phyloP scores from a whole-genome alignment of 1,140 invertebrate genomes.

The Drosophila bocki region DNA sequence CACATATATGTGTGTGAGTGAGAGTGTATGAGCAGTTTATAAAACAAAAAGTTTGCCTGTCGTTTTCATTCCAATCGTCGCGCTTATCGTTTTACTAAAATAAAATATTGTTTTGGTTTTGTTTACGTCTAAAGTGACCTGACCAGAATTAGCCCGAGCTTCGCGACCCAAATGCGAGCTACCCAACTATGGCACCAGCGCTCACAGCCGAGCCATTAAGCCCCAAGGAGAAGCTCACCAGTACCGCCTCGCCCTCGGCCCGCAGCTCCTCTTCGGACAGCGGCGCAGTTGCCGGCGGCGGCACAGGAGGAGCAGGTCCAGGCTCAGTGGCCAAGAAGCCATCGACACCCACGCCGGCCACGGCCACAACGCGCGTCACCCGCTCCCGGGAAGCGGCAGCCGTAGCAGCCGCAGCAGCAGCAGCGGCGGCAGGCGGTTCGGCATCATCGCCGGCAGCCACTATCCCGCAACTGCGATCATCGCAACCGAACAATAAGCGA shows the following conservation, averaged over 20 bases:
- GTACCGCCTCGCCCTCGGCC: slow-evolving; percentile 67
- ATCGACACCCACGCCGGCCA: slow-evolving; percentile 39
- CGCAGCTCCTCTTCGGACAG: slow-evolving; percentile 50
- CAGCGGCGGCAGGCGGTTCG: slow-evolving; percentile 40
- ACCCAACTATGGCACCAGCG: slow-evolving; percentile 87
- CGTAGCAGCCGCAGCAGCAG: slow-evolving; percentile 16
- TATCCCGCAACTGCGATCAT: slow-evolving; percentile 4
- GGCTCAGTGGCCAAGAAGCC: slow-evolving; percentile 49
- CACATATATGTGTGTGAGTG: background rate
- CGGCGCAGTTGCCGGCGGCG: slow-evolving; percentile 19
- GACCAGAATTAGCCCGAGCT: slow-evolving; percentile 25
- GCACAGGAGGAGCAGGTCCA: slow-evolving; percentile 1
- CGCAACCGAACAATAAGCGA: slow-evolving; percentile 23
- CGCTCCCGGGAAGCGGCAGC: slow-evolving; percentile 59
- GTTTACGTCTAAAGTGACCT: slow-evolving; percentile 22
- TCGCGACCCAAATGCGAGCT: slow-evolving; percentile 18
- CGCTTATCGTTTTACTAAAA: slow-evolving; percentile 10
- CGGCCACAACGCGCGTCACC: slow-evolving; percentile 68
- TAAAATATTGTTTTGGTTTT: slow-evolving; percentile 24
- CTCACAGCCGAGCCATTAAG: slow-evolving; percentile 86
- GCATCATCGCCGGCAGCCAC: slow-evolving; percentile 2
- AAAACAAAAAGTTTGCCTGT: slow-evolving; percentile 17
- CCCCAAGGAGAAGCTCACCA: slow-evolving; percentile 80
- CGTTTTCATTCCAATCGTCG: slow-evolving; percentile 18
- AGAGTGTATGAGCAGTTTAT: background rate